phyloP scores from a whole-genome alignment of 1,140 invertebrate genomes.

The Holcopasites calliopsidis region DNA sequence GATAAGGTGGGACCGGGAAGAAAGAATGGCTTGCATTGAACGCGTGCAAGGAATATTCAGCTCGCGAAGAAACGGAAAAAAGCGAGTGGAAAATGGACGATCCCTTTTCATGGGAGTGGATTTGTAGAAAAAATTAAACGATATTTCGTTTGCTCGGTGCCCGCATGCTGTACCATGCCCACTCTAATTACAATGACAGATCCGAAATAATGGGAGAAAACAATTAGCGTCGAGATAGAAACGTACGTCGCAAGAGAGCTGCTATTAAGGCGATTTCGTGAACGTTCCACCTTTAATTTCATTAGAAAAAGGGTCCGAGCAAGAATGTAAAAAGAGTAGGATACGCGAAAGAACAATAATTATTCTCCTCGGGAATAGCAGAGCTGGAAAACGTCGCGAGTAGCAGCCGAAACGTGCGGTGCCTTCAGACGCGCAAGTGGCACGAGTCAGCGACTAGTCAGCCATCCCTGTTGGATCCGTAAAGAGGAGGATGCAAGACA shows the following conservation, averaged over 20 bases:
- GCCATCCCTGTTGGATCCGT: conserved; percentile 2
- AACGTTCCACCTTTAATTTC: conserved; percentile 2
- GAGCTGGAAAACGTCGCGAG: neutral
- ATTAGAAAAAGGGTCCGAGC: neutral
- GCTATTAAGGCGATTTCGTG: neutral
- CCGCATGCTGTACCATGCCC: too few relatives aligned
- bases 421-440: conserved; percentile 37
- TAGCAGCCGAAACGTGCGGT: conserved; percentile 35
- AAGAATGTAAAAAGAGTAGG: neutral
- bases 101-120: neutral
- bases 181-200: too few relatives aligned
- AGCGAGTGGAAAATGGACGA: too few relatives aligned
- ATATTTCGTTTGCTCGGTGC: neutral
- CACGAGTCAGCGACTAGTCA: conserved; percentile 37
- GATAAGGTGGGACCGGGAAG: neutral
- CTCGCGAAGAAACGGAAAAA: neutral
- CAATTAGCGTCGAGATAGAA: conserved; percentile 3
- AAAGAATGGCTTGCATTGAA: neutral
- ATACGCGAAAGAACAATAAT: conserved; percentile 35
- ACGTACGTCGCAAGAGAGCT: neutral
- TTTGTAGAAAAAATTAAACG: neutral
- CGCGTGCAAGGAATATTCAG: neutral
- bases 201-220: too few relatives aligned
- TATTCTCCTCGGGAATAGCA: conserved; percentile 45
- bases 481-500: neutral